Percentiles rank a stretch among this genome's conserved stretches.
Evolutionary conservation across 2,797 vertebrate species (phyloP).

Genomic region (Sus cebifrons): DNA sequence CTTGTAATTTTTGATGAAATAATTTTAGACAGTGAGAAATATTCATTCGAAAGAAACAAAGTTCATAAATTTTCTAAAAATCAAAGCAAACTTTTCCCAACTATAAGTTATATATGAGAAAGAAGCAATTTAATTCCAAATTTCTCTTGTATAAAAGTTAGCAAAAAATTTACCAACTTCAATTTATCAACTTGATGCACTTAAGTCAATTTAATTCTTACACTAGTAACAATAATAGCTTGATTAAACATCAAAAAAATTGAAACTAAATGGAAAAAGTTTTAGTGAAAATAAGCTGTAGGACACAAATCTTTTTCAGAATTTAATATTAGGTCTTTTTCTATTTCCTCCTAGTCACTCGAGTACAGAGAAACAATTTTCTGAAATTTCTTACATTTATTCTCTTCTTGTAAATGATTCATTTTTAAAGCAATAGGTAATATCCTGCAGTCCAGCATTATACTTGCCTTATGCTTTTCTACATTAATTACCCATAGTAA

Average conservation of each 20-base stretch:
- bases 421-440: not conserved
- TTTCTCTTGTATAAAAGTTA: constrained; percentile 54
- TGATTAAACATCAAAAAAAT: not conserved
- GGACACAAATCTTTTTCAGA: not conserved
- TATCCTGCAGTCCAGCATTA: not conserved
- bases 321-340: not conserved
- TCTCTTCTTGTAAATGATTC: not conserved
- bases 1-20: not conserved
- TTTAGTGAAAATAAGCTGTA: not conserved
- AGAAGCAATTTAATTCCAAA: constrained; percentile 44
- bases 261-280: constrained; percentile 53
- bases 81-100: constrained; percentile 68
- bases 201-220: not conserved
- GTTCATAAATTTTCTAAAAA: constrained; percentile 52
- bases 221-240: not conserved
- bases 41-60: constrained; percentile 69
- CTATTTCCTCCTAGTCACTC: not conserved
- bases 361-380: not conserved
- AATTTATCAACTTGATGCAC: constrained; percentile 24
- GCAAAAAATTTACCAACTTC: constrained; percentile 38
- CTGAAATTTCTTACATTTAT: not conserved
- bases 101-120: not conserved
- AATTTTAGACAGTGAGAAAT: constrained; percentile 44
- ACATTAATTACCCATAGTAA: not conserved
- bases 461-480: not conserved